A percentile compares a stretch with the other conserved stretches of the same genome.
Conservation (phyloP, 1,140 invertebrate species). For the Drosophila rhopaloa region DNA sequence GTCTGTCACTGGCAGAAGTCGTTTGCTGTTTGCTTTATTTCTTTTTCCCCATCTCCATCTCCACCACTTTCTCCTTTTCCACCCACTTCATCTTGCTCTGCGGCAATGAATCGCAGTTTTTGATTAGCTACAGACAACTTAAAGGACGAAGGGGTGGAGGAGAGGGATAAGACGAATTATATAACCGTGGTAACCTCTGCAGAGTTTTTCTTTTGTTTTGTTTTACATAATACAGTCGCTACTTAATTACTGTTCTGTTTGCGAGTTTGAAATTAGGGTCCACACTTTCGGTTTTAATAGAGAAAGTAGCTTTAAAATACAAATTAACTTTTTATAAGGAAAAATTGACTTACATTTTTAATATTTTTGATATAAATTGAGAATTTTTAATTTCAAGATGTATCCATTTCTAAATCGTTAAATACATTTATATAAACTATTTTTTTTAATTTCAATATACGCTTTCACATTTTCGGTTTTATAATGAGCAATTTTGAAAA, state of each 20-base stretch:
- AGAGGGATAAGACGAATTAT: conserved; percentile 13
- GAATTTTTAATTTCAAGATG: too few species aligned
- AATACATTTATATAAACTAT: too few species aligned
- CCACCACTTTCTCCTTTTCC: conserved; percentile 4
- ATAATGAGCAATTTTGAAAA: background rate
- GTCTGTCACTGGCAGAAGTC: conserved; percentile 53
- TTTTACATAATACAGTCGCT: conserved; percentile 53
- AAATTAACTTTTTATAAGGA: background rate
- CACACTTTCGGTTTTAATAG: background rate
- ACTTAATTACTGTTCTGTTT: conserved; percentile 65
- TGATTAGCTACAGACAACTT: conserved; percentile 69
- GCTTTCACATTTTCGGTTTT: background rate
- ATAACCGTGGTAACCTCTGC: conserved; percentile 54
- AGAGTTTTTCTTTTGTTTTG: conserved; percentile 21
- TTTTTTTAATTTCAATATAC: background rate
- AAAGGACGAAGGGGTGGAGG: background rate
- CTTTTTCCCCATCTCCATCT: conserved; percentile 13
- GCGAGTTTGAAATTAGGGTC: conserved; percentile 55
- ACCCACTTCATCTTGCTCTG: conserved; percentile 23
- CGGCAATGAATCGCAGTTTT: conserved; percentile 76
- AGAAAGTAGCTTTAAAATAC: background rate
- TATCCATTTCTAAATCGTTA: too few species aligned
- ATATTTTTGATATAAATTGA: too few species aligned
- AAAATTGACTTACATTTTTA: too few species aligned
- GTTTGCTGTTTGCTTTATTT: conserved; percentile 55